Base-by-base conservation (phyloP, 2,888 invertebrate genomes). In the Epirrita christyi region DNA sequence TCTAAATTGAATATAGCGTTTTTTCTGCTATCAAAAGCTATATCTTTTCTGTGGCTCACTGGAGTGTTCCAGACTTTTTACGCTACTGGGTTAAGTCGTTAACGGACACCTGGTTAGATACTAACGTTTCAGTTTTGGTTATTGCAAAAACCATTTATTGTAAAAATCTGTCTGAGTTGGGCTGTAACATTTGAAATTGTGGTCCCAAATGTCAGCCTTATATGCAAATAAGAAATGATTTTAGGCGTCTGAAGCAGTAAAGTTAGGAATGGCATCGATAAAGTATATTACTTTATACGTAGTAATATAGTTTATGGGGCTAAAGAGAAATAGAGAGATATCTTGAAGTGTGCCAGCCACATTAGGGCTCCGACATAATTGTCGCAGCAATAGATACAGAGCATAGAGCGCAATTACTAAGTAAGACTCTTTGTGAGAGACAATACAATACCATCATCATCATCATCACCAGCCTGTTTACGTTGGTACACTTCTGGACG, bases 51-150 rank as follows among this genome's bases (percentile, higher is more conserved):
- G 21, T 41, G 7, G 14, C 13, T 7, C 38, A 14, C 38, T 2
- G 14, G 14, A 7, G 14, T 9, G 27, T 27, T 44, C 6, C 40
- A 32, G 45, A 14, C 27, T 45, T 52, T 42, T 46, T 53, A 53
- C 28, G 47, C 42, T 10, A 37, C 54, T 15, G 52, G 38, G 45
- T 52, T 51, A 28, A 28, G 41, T 21, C 46, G 41, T 46, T 53
- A 52, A 29, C 42, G 32, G 36, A 27, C 54, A 54, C 42, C 54
- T 54, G 54, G 41, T 42, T 34, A 28, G 54, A 42, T 15, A 47
- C 42, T 54, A 29, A 53, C 29, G 10, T 45, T 53, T n/a, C n/a
- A n/a, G n/a, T n/a, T 53, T 40, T 29, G n/a, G 38, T 45, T 45
- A 45, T 15, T 40, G 21, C 45, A 11, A 34, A 32, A 46, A 45